These are phyloP conservation scores for Hipparchia sbordonii DNA, from an alignment of 2,888 invertebrate genomes.

Conservation along the genomic window DNA sequence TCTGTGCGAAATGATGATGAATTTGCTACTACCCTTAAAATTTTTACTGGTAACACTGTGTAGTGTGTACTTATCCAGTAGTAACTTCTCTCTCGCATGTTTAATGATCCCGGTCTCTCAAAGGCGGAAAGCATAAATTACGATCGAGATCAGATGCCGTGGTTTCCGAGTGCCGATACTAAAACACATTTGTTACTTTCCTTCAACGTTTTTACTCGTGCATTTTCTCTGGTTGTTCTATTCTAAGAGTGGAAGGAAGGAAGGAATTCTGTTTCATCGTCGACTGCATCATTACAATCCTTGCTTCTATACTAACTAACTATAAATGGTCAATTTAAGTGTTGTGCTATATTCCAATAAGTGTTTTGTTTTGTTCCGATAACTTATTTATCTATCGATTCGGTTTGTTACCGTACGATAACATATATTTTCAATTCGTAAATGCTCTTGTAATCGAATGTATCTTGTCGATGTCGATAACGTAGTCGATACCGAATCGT, in stretches of 20 bases:
- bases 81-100: conserved; percentile 12
- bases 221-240: conserved; percentile 8
- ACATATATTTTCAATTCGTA: too few species aligned
- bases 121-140: conserved; percentile 36
- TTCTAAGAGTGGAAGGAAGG: neutral
- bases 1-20: too few species aligned
- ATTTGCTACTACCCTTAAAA: too few species aligned
- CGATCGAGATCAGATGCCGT: conserved; percentile 33
- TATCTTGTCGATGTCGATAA: too few species aligned
- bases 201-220: conserved; percentile 20
- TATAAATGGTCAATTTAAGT: too few species aligned
- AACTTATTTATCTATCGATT: too few species aligned
- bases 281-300: neutral
- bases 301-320: too few species aligned
- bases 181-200: conserved; percentile 26
- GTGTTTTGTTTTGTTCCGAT: too few species aligned
- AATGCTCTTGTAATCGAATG: too few species aligned
- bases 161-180: conserved; percentile 26
- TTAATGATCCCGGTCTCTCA: conserved; percentile 17
- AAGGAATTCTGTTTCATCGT: neutral
- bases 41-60: neutral
- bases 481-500: too few species aligned
- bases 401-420: too few species aligned
- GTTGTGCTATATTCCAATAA: too few species aligned
- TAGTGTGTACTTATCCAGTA: conserved; percentile 1